Evolutionary conservation across 2,888 invertebrate genomes (phyloP), one percentile per base, ranked within the genome.

Genomic region (Chesias legatella): DNA sequence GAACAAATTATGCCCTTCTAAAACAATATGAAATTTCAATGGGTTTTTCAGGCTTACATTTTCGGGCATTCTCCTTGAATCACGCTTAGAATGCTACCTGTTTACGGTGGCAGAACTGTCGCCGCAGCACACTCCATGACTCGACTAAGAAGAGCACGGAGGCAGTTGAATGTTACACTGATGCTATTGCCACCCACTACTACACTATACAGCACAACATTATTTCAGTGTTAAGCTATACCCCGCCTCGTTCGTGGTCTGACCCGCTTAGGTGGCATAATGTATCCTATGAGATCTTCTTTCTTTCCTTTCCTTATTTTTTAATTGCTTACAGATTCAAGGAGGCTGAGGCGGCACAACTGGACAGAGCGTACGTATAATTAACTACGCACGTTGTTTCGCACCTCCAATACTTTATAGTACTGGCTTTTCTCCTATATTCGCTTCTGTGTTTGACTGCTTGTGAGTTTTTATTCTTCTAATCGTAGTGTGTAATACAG

Each of bases 351-450:
- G 92, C 92, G 81, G 92, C 93, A 73, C 92, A 90, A 64, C 83
- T 93, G 91, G 94, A 94, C 88, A 90, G 94, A 93, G 91, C 94
- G 93, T 94, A 94, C 91, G 94, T 94, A 94, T 90, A 78, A 74
- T 79, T 81, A 79, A 75, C 75, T 68, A 61, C 66, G 76, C 75
- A 77, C 71, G 58, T 63, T 63, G 58, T 56, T 53, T 64, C 61
- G 74, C 77, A 79, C 71, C 56, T 54, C 59, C 63, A 33, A 62
- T 64, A 74, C 74, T 70, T 63, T 64, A 55, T 63, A 80, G 63
- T 83, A 70, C 75, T 41, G 30, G 27, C 43, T 47, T 49, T 43
- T 68, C 68, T 69, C 66, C 63, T 51, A 3, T 36, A 38, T 33
- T 58, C 46, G 71, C 71, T 71, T 68, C 60, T 45, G 48, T 59